Base-by-base conservation (phyloP, 2,113 vertebrate genomes). In the Elachura formosa region DNA sequence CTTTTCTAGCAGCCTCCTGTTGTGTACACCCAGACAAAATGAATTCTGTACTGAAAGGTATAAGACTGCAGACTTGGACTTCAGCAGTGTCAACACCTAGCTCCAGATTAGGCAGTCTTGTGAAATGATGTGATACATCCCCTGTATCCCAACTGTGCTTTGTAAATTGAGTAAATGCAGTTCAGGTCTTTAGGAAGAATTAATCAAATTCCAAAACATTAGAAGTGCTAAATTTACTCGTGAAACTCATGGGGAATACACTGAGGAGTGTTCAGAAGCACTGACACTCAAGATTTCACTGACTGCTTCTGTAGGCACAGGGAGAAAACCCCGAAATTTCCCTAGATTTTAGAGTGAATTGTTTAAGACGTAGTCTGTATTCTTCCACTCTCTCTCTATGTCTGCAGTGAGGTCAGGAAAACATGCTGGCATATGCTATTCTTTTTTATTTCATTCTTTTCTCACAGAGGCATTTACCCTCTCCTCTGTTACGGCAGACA, bases 251-350 rank as follows among this genome's bases (percentile, higher is more conserved):
- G 33, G 13, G 20, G 21, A 17, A 23, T 12, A 31, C 15, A 2
- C 4, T 0, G 2, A 4, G 4, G 3, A 48, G n/a, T 56, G 10
- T 38, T 80, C 51, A 84, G 52, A 48, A 62, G 26, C 14, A 64
- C 3, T 5, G 11, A 8, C 29, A 5, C 22, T 61, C 10, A 14
- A 14, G 28, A 34, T 62, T 69, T 72, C 29, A 38, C 24, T 26
- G 26, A 2, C 12, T 63, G 7, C 43, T 89, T 43, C 45, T 56
- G 6, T 9, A 40, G 17, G 7, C 16, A 28, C 11, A 51, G 9
- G 13, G 9, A 4, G 40, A 88, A 78, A 79, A 41, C 2, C 0
- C 4, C 49, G 8, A 2, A 41, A 2, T 69, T 64, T 33, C 4
- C 6, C 13, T 17, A 1, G 5, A 43, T 68, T 56, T 76, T 38